Evolutionary conservation across 2,888 invertebrate species (phyloP), one percentile per base, ranked within the genome.

Genomic region (Drosophila lacicola): DNA sequence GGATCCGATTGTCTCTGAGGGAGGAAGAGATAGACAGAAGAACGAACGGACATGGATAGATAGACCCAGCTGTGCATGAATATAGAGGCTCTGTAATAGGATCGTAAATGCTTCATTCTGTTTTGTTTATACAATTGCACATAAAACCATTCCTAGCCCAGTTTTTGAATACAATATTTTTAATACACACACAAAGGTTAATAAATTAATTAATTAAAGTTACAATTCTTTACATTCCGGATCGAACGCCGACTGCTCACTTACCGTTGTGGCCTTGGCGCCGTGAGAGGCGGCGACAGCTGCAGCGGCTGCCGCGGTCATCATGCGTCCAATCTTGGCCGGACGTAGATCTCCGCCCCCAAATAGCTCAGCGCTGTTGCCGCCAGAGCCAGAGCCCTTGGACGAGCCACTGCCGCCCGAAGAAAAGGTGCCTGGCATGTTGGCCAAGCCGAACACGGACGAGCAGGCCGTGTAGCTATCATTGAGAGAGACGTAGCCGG

Each of bases 401-500:
- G 17, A 10, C 4, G 19, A 17, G 2, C 13, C 41, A 10, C 1
- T 19, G 42, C 9, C 41, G 25, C 11, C 29, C 51, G 34, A 49
- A 19, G 17, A 34, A 25, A 17, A 70, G 33, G 36, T 41, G 41
- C 70, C 62, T 2, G 17, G 17, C 17, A 17, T 17, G 2, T 17
- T 17, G 50, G 65, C 47, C 50, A 68, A 71, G 19, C 81, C 80
- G 53, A 71, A 89, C 6, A 89, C 88, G 5, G 83, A 89, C 2
- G 83, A 88, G 37, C 83, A 83, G 34, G 84, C 75, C 11, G 77
- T 70, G 37, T 77, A 85, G 51, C 67, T 82, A 64, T 88, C 90
- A 65, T 87, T 90, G 11, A 91, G 86, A 66, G 89, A 88, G 1
- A 83, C 75, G 41, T 80, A 83, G 6, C 87, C 76, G 8, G 80